Evolutionary conservation across 2,888 invertebrate genomes (phyloP).

Genomic region (Amphipyra berbera): DNA sequence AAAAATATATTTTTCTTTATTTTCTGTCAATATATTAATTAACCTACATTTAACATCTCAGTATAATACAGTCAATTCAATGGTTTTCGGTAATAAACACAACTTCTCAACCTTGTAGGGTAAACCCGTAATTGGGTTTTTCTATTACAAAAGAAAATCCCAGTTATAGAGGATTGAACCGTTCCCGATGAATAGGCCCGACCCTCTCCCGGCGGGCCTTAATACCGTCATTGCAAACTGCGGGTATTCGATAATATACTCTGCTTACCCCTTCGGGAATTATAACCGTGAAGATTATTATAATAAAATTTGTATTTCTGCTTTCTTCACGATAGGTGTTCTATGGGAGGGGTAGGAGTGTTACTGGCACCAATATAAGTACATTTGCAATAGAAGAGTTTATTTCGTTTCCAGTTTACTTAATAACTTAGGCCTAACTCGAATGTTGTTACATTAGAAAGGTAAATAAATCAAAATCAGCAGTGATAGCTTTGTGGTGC

Average conservation of each 20-base stretch:
- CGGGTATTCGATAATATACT: conserved; percentile 50
- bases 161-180: conserved; percentile 39
- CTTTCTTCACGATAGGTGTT: conserved; percentile 19
- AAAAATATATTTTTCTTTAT: too few relatives aligned
- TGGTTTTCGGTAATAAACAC: conserved; percentile 5
- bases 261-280: conserved; percentile 38
- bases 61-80: conserved; percentile 1
- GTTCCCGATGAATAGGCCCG: conserved; percentile 47
- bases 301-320: conserved; percentile 46
- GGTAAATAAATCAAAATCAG: too few relatives aligned
- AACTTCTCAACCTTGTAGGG: conserved; percentile 34
- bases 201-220: conserved; percentile 39
- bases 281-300: conserved; percentile 50
- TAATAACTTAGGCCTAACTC: too few relatives aligned
- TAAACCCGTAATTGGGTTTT: conserved; percentile 51
- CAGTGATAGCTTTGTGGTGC: too few relatives aligned
- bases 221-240: conserved; percentile 42
- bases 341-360: background rate
- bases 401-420: too few relatives aligned
- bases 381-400: too few relatives aligned
- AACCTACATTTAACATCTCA: background rate
- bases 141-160: conserved; percentile 52
- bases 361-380: background rate
- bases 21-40: too few relatives aligned
- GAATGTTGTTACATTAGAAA: too few relatives aligned